A percentile compares a stretch with the other conserved stretches of the same genome.
These are phyloP conservation scores for Climacteris rufus DNA, from an alignment of 2,113 vertebrate species.

Conservation along the genomic window DNA sequence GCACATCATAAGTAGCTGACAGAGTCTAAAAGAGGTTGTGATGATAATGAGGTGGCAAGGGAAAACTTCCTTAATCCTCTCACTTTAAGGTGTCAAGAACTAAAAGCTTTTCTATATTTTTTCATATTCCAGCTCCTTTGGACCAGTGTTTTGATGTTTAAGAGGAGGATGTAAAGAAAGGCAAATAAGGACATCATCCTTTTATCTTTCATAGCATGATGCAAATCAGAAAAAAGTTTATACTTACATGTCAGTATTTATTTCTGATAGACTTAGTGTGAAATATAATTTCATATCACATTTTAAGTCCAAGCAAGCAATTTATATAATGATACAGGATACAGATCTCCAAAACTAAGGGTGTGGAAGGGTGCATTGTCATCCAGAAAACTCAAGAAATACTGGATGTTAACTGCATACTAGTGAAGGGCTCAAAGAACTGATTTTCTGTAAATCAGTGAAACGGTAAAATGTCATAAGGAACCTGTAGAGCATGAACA, in stretches of 20 bases:
- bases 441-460: not conserved
- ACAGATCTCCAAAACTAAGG: not conserved
- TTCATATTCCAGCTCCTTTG: not conserved
- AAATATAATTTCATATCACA: not conserved
- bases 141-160: not conserved
- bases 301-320: not conserved
- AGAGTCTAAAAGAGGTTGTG: not conserved
- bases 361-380: not conserved
- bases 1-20: not conserved
- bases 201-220: not conserved
- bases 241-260: not conserved
- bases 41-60: conserved; percentile 24
- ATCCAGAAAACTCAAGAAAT: not conserved
- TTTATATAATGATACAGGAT: not conserved
- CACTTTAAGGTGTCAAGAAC: not conserved
- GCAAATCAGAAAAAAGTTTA: not conserved
- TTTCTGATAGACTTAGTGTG: not conserved
- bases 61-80: conserved; percentile 20
- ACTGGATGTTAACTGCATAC: not conserved
- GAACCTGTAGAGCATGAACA: not conserved
- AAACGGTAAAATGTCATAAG: not conserved
- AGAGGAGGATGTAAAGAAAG: not conserved
- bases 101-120: not conserved
- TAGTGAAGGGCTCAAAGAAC: not conserved
- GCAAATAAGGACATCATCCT: not conserved